Percentiles rank a stretch among this genome's conserved stretches.
Conservation (phyloP, 1,140 invertebrate species). For the Maniola jurtina region DNA sequence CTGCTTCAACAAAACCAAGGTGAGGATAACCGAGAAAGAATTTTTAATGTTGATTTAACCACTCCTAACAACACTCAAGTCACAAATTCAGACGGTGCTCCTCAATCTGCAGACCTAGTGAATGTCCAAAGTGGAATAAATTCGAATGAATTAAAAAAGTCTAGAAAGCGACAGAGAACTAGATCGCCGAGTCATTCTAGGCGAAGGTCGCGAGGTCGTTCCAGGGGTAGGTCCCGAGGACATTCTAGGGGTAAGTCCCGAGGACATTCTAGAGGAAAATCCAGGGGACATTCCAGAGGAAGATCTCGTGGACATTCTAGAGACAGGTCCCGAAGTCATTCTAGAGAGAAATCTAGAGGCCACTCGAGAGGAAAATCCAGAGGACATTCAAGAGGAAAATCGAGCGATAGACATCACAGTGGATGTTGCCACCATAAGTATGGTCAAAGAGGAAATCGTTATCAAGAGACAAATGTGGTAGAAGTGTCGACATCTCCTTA, state of each 20-base stretch:
- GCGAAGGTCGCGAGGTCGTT: slow-evolving; percentile 12
- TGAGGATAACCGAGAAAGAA: slow-evolving; percentile 19
- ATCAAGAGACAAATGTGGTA: no score
- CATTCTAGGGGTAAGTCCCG: slow-evolving; percentile 16
- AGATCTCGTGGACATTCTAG: slow-evolving; percentile 19
- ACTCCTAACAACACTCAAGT: neutral
- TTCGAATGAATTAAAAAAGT: neutral
- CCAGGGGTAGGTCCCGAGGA: slow-evolving; percentile 9
- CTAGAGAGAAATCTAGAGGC: slow-evolving; percentile 16
- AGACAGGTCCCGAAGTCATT: slow-evolving; percentile 10
- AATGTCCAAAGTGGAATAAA: neutral
- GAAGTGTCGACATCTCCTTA: no score
- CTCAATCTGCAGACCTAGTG: neutral
- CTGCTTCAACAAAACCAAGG: slow-evolving; percentile 17
- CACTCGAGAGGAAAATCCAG: slow-evolving; percentile 21
- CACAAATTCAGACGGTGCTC: neutral
- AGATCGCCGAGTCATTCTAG: slow-evolving; percentile 8
- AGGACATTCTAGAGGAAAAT: slow-evolving; percentile 23
- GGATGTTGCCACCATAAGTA: neutral
- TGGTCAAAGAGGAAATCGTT: neutral
- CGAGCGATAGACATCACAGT: slow-evolving; percentile 5
- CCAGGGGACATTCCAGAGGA: slow-evolving; percentile 19
- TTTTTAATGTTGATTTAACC: slow-evolving; percentile 15
- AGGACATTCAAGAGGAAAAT: slow-evolving; percentile 14
- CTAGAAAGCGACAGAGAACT: neutral